phyloP scores from a whole-genome alignment of 92 coral and sea anemone species.

The Phymanthus crucifer region DNA sequence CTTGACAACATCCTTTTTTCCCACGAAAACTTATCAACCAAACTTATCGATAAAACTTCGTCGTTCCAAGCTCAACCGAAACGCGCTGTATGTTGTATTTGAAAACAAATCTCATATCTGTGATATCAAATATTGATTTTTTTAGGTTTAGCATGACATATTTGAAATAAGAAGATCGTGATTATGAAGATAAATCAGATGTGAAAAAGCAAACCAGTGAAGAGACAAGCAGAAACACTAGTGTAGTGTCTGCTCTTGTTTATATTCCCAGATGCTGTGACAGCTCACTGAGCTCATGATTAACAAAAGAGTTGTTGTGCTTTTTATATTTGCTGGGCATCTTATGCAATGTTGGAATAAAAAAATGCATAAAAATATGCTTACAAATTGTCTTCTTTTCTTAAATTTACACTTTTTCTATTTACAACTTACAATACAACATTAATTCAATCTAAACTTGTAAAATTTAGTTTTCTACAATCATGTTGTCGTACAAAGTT shows the following conservation, averaged over 20 bases:
- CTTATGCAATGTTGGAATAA: neutral
- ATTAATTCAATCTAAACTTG: neutral
- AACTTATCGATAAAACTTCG: no score
- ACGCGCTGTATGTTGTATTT: no score
- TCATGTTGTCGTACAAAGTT: slow-evolving; percentile 46
- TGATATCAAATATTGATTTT: neutral
- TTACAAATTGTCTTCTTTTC: neutral
- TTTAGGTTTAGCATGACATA: neutral
- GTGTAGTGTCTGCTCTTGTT: slow-evolving; percentile 49
- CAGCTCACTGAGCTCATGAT: neutral
- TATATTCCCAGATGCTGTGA: neutral
- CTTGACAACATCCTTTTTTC: no score
- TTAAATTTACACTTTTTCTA: neutral
- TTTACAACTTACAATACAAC: neutral
- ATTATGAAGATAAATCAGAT: neutral
- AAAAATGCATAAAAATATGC: neutral
- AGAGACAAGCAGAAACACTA: slow-evolving; percentile 55
- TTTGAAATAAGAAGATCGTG: neutral
- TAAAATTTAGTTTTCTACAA: neutral
- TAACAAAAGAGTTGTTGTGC: neutral
- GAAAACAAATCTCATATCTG: no score
- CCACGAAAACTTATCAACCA: no score
- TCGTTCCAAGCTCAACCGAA: no score
- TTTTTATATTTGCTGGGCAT: neutral
- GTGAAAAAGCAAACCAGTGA: slow-evolving; percentile 20